Base-by-base conservation (phyloP, 2,888 invertebrate genomes). In the Sylvicola cinctus region DNA sequence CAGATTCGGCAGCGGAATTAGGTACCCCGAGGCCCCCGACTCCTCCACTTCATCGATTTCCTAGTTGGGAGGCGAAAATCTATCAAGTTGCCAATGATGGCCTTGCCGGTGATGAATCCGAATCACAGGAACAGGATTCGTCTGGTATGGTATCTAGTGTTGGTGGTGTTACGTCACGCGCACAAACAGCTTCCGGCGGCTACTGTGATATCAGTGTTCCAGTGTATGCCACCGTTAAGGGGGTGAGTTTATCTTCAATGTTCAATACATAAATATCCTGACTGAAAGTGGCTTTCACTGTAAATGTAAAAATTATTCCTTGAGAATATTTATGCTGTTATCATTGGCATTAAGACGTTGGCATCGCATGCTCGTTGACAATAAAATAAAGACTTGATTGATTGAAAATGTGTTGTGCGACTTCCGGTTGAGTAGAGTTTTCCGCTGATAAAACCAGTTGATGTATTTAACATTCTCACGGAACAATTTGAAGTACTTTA, bases 191-290 rank as follows among this genome's bases (percentile, higher is more conserved):
- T 49, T 72, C 75, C 38, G 80, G 78, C 46, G 83, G 83, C 46
- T 85, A 84, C 60, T 81, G 83, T 60, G 81, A 85, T 59, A 81
- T 84, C 49, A 80, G 81, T 38, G 84, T 91, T 45, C 93, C 91
- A 35, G 91, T 93, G 16, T 93, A 90, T 59, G 90, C 93, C 34
- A 90, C 90, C 32, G 85, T 93, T 28, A 91, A 91, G 66, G 93
- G 87, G 61, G 79, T 79, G 45, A 58, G 63, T 53, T 20, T 28
- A 16, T 6, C 5, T 28, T 13, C 10, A 10, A 7, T 16, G 11
- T 31, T 31, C 16, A 8, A 16, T 13, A n/a, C n/a, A n/a, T n/a
- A n/a, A n/a, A n/a, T n/a, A n/a, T n/a, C n/a, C n/a, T n/a, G n/a
- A n/a, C n/a, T n/a, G n/a, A n/a, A n/a, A n/a, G n/a, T n/a, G n/a